Evolutionary conservation across 2,888 invertebrate species (phyloP), one percentile per base, ranked within the genome.

Genomic region (Drymonia ruficornis): DNA sequence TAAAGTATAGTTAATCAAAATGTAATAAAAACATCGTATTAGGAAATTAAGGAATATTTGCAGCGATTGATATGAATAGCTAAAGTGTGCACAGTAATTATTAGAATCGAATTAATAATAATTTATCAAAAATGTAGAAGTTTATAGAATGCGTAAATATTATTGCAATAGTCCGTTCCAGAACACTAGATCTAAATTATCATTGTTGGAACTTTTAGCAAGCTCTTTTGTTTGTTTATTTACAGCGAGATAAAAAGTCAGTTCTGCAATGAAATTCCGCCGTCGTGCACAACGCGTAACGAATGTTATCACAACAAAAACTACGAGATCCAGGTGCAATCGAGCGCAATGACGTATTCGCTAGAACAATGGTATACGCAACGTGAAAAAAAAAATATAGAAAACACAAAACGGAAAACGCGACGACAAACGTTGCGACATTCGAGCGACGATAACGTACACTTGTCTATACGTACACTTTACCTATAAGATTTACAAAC

Each of bases 401-500:
- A 57, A 51, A 58, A 58, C 57, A 61, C 60, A 62, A 55, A 67
- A 64, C 55, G 60, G 44, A 63, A 53, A 63, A 61, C 64, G 65
- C 59, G 61, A 65, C 63, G 65, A 59, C 63, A 71, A 67, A 71
- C 59, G 61, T 67, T 65, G 52, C 71, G 76, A 75, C 74, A 76
- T 73, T 68, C 70, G 72, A 72, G 67, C 55, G 63, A 71, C 70
- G 67, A 67, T 56, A 68, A 63, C 58, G 57, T 59, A 68, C 61
- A 69, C 66, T 53, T 63, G 55, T 54, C 62, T 70, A 52, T 53
- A 43, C 53, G 63, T 44, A 64, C 75, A 75, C 75, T 67, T 74
- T 80, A 80, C 81, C 78, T 73, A 76, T 68, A 62, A 65, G 67
- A 66, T 69, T 69, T 63, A 68, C 67, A 74, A 73, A 71, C 79